These are phyloP conservation scores for Nesometra sesokonis DNA, from an alignment of 35 echinoderm and acorn worm species.

Conservation along the genomic window DNA sequence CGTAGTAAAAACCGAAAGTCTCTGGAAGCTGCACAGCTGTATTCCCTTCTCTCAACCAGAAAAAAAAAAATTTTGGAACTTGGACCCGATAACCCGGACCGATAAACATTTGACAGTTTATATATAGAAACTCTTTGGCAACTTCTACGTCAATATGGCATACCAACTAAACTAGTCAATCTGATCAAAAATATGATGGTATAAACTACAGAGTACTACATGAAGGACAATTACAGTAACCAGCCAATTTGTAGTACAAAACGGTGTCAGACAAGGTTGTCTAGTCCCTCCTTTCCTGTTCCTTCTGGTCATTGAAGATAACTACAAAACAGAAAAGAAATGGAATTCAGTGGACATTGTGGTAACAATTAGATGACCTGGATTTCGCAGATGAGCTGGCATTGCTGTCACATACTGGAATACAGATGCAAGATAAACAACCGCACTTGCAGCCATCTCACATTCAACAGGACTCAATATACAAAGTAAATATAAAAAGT, in stretches of 20 bases:
- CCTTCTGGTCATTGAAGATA: conserved; percentile 4
- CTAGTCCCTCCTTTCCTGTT: conserved; percentile 11
- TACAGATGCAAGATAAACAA: conserved; percentile 14
- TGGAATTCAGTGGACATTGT: no score
- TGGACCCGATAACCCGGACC: no score
- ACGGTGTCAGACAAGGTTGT: conserved; percentile 18
- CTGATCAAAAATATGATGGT: not conserved
- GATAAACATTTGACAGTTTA: not conserved
- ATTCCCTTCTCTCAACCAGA: no score
- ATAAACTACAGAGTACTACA: not conserved
- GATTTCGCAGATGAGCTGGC: not conserved
- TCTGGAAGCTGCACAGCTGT: no score
- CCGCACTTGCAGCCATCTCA: conserved; percentile 12
- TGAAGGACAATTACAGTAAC: conserved; percentile 7
- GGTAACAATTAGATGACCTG: no score
- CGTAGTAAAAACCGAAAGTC: no score
- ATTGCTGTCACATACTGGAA: no score
- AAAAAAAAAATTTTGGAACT: no score
- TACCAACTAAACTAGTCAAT: not conserved
- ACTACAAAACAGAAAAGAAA: not conserved
- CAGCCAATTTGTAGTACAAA: conserved; percentile 9
- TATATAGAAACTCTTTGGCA: not conserved
- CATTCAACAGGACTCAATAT: no score
- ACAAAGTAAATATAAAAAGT: no score
- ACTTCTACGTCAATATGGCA: conserved; percentile 9